Conservation (phyloP, 2,113 vertebrate species). For the Menidia beryllina region DNA sequence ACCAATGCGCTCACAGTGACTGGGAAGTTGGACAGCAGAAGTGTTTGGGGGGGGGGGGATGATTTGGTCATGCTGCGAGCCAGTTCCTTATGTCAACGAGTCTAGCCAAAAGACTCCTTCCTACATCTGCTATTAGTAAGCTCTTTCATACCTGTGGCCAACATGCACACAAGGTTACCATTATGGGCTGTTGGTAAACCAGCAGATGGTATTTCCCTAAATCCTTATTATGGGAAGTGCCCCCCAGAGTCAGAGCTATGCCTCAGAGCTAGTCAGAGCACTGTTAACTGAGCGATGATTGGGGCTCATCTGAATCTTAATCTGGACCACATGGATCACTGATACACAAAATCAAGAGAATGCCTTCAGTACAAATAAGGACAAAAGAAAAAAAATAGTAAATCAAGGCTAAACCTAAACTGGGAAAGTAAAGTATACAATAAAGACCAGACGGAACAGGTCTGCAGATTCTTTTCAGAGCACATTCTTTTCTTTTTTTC, state of each 20-base stretch:
- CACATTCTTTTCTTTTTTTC: no score
- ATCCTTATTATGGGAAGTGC: conserved; percentile 55
- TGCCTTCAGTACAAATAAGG: conserved; percentile 13
- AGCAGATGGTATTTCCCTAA: conserved; percentile 56
- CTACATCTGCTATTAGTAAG: conserved; percentile 73
- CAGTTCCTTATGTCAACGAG: conserved; percentile 62
- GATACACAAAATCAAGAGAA: background rate
- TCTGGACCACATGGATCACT: conserved; percentile 42
- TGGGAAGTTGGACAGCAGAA: conserved; percentile 69
- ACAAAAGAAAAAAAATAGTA: conserved; percentile 16
- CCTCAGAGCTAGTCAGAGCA: conserved; percentile 26
- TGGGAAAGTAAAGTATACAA: background rate
- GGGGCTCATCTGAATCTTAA: conserved; percentile 52
- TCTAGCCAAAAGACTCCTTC: conserved; percentile 67
- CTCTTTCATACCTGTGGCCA: conserved; percentile 63
- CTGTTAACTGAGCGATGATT: conserved; percentile 39
- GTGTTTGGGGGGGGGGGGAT: conserved; percentile 55
- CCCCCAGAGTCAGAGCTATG: conserved; percentile 44
- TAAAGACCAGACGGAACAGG: background rate
- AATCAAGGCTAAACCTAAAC: background rate
- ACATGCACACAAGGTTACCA: conserved; percentile 64
- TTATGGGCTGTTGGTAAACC: conserved; percentile 63
- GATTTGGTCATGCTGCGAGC: conserved; percentile 58
- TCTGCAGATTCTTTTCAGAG: no score
- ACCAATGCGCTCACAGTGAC: conserved; percentile 61